Percentiles rank a stretch among this genome's conserved stretches.
phyloP scores from a whole-genome alignment of 2,113 vertebrate species.

The Tyrannus savana region DNA sequence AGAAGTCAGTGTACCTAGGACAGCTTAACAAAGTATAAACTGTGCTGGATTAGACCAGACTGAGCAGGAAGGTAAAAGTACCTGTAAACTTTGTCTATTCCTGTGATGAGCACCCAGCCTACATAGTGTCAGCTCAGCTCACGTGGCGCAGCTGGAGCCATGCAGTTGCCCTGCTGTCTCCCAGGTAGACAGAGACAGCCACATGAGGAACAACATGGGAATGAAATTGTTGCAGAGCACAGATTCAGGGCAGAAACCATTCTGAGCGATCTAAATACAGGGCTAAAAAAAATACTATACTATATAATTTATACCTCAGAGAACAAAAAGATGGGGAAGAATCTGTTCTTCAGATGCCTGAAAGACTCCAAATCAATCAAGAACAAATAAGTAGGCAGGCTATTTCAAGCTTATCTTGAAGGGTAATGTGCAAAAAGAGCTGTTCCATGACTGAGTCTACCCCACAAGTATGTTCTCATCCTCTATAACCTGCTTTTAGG shows the following conservation, averaged over 20 bases:
- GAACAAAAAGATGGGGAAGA: background rate
- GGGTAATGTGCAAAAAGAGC: background rate
- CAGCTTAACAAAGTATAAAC: background rate
- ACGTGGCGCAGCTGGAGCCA: background rate
- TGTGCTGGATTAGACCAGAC: background rate
- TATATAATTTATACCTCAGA: slow-evolving; percentile 22
- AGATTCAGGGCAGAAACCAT: background rate
- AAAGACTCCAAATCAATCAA: slow-evolving; percentile 16
- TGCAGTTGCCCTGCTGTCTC: background rate
- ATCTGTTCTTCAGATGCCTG: background rate
- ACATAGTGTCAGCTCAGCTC: accelerated
- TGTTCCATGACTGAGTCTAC: background rate
- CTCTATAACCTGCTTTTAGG: background rate
- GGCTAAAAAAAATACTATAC: background rate
- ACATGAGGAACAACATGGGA: background rate
- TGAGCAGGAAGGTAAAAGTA: background rate
- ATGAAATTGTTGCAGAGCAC: background rate
- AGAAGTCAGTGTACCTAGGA: background rate
- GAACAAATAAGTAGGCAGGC: background rate
- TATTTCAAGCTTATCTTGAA: background rate
- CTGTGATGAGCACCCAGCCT: background rate
- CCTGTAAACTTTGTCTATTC: background rate
- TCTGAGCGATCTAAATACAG: background rate
- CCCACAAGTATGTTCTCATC: background rate
- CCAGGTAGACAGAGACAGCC: background rate